Evolutionary conservation across 2,797 vertebrate species (phyloP), one percentile per base, ranked within the genome.

Genomic region (Acrossocheilus wenchowensis): DNA sequence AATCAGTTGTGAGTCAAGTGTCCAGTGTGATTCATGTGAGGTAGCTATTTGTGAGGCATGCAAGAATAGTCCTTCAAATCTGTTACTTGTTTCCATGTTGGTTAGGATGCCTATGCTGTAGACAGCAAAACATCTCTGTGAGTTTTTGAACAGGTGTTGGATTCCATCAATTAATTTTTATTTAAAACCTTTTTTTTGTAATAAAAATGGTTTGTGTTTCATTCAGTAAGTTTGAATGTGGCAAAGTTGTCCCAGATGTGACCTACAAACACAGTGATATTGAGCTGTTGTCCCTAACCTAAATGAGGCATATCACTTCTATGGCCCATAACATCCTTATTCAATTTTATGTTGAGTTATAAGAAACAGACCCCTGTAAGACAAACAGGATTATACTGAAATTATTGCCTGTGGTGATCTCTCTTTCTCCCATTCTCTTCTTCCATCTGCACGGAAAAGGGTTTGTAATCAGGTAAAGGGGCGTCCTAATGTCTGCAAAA

Each of bases 361-460:
- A 91, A 91, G 75, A 93, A 92, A 89, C 71, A 84, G 85, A 93
- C 90, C 90, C 90, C 89, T 94, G 91, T 91, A 92, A 93, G 87
- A 94, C 93, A 94, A 94, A 93, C 93, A 93, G 92, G 92, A 94
- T 95, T 94, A 94, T 89, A 94, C 91, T 91, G 89, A 90, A 92
- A 94, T 92, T 90, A 92, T 89, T 88, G 90, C 93, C 92, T 86
- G 73, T 64, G 92, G 90, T 91, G 87, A 92, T 90, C 84, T 89
- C 83, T 91, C 89, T 92, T 85, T 90, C 89, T 90, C 26, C 45
- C 26, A 90, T 87, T 89, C 77, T 90, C 89, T 90, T 87, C 88
- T 86, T 92, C 84, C 73, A 90, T 85, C 57, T 62, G n/a, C n/a
- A 73, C 2, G 26, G 17, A n/a, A 19, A 26, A 57, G 36, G 23